Evolutionary conservation across 2,888 invertebrate species (phyloP).

Genomic region (Penaeus monodon): DNA sequence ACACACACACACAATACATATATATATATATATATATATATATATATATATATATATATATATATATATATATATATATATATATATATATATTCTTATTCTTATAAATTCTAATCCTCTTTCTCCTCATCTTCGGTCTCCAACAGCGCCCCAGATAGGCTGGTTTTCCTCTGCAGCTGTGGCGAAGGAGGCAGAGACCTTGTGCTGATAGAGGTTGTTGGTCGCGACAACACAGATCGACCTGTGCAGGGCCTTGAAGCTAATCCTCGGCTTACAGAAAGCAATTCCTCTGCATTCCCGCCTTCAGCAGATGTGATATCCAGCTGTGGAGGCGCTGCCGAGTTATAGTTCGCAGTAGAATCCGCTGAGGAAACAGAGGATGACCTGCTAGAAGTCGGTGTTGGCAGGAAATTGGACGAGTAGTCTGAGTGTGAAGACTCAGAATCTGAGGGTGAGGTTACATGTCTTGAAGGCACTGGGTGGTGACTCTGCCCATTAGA

Average conservation of each 20-base stretch:
- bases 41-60: too few relatives aligned
- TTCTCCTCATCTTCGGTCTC: conserved; percentile 28
- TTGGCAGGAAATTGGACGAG: conserved; percentile 27
- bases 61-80: too few relatives aligned
- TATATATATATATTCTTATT: too few relatives aligned
- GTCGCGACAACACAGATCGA: background rate
- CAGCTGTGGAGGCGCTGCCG: background rate
- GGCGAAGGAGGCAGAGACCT: conserved; percentile 24
- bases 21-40: too few relatives aligned
- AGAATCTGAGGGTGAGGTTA: background rate
- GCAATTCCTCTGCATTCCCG: background rate
- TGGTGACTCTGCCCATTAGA: background rate
- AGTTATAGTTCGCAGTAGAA: background rate
- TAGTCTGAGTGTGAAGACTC: conserved; percentile 43
- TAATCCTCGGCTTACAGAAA: background rate
- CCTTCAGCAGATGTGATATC: background rate
- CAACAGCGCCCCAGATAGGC: conserved; percentile 34
- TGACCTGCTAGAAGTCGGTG: conserved; percentile 11
- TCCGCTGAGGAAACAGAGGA: background rate
- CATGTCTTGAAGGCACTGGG: too few relatives aligned
- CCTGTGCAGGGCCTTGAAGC: conserved; percentile 27
- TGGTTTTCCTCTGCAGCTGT: conserved; percentile 36
- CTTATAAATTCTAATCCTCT: too few relatives aligned
- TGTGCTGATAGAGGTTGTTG: conserved; percentile 45
- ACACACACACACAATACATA: too few relatives aligned